Conservation (phyloP, 2,113 vertebrate species). For the Gobio gobio region DNA sequence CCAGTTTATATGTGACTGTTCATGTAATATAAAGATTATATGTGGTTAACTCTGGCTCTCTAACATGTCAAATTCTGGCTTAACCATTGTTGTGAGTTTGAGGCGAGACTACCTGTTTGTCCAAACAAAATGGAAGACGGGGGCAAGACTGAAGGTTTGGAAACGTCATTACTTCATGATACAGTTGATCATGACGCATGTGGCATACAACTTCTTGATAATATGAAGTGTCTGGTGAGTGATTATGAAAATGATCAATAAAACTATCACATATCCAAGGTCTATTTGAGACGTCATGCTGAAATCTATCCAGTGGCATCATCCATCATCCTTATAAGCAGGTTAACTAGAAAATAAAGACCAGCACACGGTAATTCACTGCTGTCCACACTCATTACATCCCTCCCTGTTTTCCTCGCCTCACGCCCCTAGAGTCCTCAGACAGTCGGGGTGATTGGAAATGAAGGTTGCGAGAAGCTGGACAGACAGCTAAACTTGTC, state of each 20-base stretch:
- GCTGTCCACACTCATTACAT: conserved; percentile 62
- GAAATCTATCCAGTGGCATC: conserved; percentile 51
- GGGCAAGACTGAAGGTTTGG: not conserved
- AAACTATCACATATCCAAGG: not conserved
- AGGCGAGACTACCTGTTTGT: not conserved
- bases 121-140: not conserved
- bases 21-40: not conserved
- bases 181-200: too few species aligned
- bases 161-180: not conserved
- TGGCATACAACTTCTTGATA: not conserved
- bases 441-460: conserved; percentile 66
- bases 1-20: not conserved
- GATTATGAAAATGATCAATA: conserved; percentile 43
- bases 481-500: conserved; percentile 61
- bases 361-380: conserved; percentile 59
- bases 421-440: conserved; percentile 42
- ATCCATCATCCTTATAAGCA: conserved; percentile 62
- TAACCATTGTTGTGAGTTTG: not conserved
- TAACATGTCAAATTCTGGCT: not conserved
- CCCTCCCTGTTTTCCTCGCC: conserved; percentile 42
- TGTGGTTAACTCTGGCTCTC: not conserved
- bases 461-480: conserved; percentile 66
- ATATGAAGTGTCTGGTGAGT: not conserved
- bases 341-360: conserved; percentile 60
- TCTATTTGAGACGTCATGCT: conserved; percentile 14